Conservation (phyloP, 2,113 vertebrate species). For the Gymnobelideus leadbeateri region DNA sequence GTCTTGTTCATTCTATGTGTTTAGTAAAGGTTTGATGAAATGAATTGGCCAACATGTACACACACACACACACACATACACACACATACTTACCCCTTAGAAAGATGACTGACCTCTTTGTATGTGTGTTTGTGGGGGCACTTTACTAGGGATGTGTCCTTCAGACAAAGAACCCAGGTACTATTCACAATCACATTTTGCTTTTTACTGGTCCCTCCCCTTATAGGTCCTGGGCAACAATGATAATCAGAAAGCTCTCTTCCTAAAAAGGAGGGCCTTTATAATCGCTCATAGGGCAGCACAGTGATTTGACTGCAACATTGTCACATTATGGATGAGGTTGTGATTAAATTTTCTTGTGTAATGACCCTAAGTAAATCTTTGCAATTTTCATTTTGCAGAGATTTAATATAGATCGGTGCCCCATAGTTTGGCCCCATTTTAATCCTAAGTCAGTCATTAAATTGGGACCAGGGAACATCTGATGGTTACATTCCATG, state of each 20-base stretch:
- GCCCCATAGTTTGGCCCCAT: constrained; percentile 88
- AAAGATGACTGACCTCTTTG: not conserved
- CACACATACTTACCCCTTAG: not conserved
- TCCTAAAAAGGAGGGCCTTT: constrained; percentile 89
- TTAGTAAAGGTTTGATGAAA: not conserved
- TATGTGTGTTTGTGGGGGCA: not conserved
- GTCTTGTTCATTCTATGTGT: not conserved
- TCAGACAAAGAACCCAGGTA: not conserved
- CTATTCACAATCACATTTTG: not conserved
- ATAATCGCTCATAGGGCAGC: constrained; percentile 88
- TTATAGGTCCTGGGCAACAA: not conserved
- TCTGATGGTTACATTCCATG: constrained; percentile 87
- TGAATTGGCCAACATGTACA: not conserved
- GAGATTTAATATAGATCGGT: constrained; percentile 97
- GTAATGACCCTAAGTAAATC: constrained; percentile 93
- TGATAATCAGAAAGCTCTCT: constrained; percentile 77
- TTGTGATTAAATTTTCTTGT: constrained; percentile 94
- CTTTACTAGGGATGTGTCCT: not conserved
- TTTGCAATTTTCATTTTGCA: constrained; percentile 98
- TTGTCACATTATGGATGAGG: constrained; percentile 82
- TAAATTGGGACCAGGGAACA: constrained; percentile 90
- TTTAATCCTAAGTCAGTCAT: constrained; percentile 94
- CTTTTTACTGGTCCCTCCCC: not conserved
- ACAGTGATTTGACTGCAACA: constrained; percentile 83
- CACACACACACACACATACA: too few relatives aligned